Base-by-base conservation (phyloP, 2,888 invertebrate species). In the Tanytarsus gracilentus region DNA sequence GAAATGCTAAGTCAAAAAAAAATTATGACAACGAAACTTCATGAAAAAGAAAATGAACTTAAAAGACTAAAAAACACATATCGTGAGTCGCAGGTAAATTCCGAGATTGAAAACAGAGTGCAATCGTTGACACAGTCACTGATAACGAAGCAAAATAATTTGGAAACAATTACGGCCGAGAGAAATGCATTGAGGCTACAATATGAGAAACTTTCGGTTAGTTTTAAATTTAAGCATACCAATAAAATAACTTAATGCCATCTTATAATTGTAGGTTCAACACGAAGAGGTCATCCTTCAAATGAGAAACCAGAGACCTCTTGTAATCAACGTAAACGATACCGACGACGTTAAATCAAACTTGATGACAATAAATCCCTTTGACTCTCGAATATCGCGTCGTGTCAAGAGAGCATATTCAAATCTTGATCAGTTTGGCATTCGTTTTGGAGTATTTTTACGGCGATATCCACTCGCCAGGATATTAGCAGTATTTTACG, bases 101-200 rank as follows among this genome's bases (percentile, higher is more conserved):
- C 56, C 11, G 64, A 61, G 14, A 23, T 66, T 0, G 74, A 75
- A 64, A 68, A 68, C 25, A 72, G 78, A 49, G 72, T 84, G 8
- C 77, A 79, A 50, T 75, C 77, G 1, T 75, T 94, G 14, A 92
- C 93, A 0, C 85, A 92, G 69, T 88, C 86, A 48, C 75, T 95
- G 30, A 87, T 94, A 61, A 81, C 86, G 68, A 92, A 89, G 69
- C 95, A 95, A 72, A 85, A 84, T 44, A 81, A 84, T 65, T 76
- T 95, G n/a, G 94, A 95, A 70, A 78, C 82, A 18, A 76, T 90
- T 40, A 81, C 89, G 60, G 86, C 88, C 0, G 93, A 94, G 68
- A 84, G 89, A 69, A 92, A 92, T 75, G 89, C 91, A 18, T 75
- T 94, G 55, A 79, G 80, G 65, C 77, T 94, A 66, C 92, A 93